phyloP scores from a whole-genome alignment of 2,888 invertebrate genomes.

The Agrotis exclamationis region DNA sequence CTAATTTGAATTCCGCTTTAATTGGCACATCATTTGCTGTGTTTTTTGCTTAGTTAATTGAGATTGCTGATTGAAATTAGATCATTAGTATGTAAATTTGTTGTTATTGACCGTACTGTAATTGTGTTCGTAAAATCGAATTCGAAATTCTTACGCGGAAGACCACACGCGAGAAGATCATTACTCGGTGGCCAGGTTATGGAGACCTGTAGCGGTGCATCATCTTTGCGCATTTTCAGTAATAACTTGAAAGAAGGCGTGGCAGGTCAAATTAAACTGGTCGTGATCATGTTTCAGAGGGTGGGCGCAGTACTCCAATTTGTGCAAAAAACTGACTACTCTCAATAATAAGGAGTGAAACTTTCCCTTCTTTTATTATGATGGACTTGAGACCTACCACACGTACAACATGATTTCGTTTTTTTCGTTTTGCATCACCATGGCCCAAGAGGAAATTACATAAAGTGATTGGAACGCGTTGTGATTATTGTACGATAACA shows the following conservation, averaged over 20 bases:
- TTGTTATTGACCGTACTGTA: conserved; percentile 71
- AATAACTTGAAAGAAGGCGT: conserved; percentile 65
- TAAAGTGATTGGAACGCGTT: conserved; percentile 53
- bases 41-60: conserved; percentile 74
- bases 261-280: conserved; percentile 70
- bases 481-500: conserved; percentile 45
- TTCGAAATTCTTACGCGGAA: conserved; percentile 74
- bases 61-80: conserved; percentile 73
- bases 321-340: conserved; percentile 73
- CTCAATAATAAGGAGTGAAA: conserved; percentile 74
- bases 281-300: conserved; percentile 74
- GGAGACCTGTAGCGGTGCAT: conserved; percentile 68
- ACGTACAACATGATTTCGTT: conserved; percentile 59
- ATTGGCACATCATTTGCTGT: conserved; percentile 74
- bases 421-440: conserved; percentile 42
- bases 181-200: conserved; percentile 74
- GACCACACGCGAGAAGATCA: conserved; percentile 84
- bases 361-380: conserved; percentile 75
- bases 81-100: conserved; percentile 76
- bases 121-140: conserved; percentile 74
- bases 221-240: conserved; percentile 69
- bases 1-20: conserved; percentile 76
- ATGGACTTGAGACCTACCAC: conserved; percentile 71
- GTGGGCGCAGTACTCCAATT: conserved; percentile 79
- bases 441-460: conserved; percentile 50